A percentile compares a stretch with the other conserved stretches of the same genome.
phyloP scores from a whole-genome alignment of 2,888 invertebrate species.

The Cancer borealis region DNA sequence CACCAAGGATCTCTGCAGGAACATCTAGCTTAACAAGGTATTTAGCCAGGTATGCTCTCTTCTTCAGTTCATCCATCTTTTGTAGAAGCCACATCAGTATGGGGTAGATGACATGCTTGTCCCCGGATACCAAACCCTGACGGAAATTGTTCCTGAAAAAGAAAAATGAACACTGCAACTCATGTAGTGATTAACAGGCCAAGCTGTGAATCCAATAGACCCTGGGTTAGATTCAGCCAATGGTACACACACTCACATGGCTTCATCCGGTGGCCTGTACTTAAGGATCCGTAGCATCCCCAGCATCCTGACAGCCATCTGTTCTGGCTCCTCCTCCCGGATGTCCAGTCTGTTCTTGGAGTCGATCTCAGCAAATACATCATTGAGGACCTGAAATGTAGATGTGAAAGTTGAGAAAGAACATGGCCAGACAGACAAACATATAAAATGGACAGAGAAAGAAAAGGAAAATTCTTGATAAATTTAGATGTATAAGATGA shows the following conservation, averaged over 20 bases:
- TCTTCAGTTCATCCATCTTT: conserved; percentile 87
- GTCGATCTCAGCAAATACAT: conserved; percentile 87
- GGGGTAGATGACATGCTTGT: conserved; percentile 87
- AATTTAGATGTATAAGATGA: neutral
- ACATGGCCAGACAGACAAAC: neutral
- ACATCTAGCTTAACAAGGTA: conserved; percentile 85
- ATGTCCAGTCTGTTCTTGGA: conserved; percentile 87
- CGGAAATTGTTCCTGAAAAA: conserved; percentile 83
- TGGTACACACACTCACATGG: conserved; percentile 71
- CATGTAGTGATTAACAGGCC: neutral
- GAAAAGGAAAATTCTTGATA: neutral
- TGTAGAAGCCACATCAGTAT: conserved; percentile 90
- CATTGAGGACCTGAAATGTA: conserved; percentile 83
- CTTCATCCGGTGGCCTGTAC: conserved; percentile 85
- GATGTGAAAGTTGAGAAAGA: neutral
- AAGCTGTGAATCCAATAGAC: neutral
- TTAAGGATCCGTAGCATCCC: conserved; percentile 86
- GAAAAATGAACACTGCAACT: neutral
- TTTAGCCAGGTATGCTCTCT: conserved; percentile 91
- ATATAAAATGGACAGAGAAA: neutral
- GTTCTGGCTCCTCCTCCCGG: conserved; percentile 88
- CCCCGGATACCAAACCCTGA: conserved; percentile 87
- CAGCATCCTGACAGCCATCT: conserved; percentile 87
- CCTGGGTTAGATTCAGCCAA: neutral
- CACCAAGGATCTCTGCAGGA: conserved; percentile 87